Evolutionary conservation across 2,888 invertebrate genomes (phyloP), one percentile per base, ranked within the genome.

Genomic region (Rhogogaster chlorosoma): DNA sequence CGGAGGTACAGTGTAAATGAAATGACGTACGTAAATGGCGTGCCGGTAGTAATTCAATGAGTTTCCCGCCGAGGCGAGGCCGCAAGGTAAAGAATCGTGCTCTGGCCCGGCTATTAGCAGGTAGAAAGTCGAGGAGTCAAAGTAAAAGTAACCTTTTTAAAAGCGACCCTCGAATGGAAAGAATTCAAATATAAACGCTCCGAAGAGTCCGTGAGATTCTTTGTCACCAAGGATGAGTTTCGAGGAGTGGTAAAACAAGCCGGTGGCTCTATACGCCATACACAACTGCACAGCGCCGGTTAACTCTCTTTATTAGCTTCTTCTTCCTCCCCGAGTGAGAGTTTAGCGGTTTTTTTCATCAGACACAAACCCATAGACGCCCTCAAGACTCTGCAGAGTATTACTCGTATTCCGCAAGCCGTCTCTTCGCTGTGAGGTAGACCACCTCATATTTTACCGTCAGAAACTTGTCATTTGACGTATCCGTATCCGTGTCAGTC

Each of bases 11-110:
- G 6, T 1, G 53, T 7, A 45, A 49, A 77, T 53, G 45, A 75
- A 38, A 6, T 26, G 75, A 42, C 29, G 77, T 77, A 53, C 29
- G n/a, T 77, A 53, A 29, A 53, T 77, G 53, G 77, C 53, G 77
- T 45, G 49, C 32, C 77, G 49, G n/a, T 26, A 18, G 18, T 49
- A 77, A 77, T 77, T 77, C 77, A 53, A 77, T 77, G 77, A 67
- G 67, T 32, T 67, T 67, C 18, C 61, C 9, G 18, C 26, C 3
- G 61, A 12, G 61, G 61, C 3, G 61, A 12, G 61, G 61, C 61
- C 61, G 26, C 61, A 61, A 61, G 26, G 61, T 12, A 67, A 67
- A 67, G 67, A 67, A 32, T 67, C 32, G 32, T 67, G 32, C 32
- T 32, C 67, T 32, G 6, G 5, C 29, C 32, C 67, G 32, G 77